A percentile compares a stretch with the other conserved stretches of the same genome.
phyloP scores from a whole-genome alignment of 2,888 invertebrate species.

The Saturnia japonica region DNA sequence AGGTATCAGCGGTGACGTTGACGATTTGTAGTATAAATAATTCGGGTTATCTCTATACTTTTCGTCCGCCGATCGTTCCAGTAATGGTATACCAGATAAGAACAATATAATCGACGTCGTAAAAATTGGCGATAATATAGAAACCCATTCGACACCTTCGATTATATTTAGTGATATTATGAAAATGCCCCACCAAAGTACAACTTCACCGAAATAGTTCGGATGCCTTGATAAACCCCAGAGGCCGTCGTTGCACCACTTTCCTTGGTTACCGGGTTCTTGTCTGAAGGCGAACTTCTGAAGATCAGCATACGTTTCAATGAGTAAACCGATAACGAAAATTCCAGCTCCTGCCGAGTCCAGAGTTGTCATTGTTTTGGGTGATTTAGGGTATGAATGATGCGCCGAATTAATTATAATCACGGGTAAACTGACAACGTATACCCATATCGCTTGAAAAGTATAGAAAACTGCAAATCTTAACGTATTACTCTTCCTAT shows the following conservation, averaged over 20 bases:
- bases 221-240: conserved; percentile 96
- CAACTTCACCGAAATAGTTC: conserved; percentile 96
- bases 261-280: conserved; percentile 93
- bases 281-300: conserved; percentile 96
- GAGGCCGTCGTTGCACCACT: conserved; percentile 95
- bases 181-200: conserved; percentile 97
- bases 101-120: conserved; percentile 93
- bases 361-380: conserved; percentile 92
- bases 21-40: conserved; percentile 93
- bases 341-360: conserved; percentile 93
- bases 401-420: conserved; percentile 94
- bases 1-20: conserved; percentile 94
- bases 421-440: conserved; percentile 94
- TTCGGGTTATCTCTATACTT: conserved; percentile 93
- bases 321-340: conserved; percentile 91
- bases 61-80: conserved; percentile 94
- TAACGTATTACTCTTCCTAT: conserved; percentile 91
- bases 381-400: conserved; percentile 87
- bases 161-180: conserved; percentile 93
- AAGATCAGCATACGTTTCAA: conserved; percentile 95
- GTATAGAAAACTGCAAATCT: conserved; percentile 97
- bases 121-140: conserved; percentile 92
- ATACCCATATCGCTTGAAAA: conserved; percentile 96
- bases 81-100: conserved; percentile 93
- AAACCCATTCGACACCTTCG: conserved; percentile 92